A percentile compares a stretch with the other conserved stretches of the same genome.
Evolutionary conservation across 2,888 invertebrate species (phyloP).

Genomic region (Eupithecia centaureata): DNA sequence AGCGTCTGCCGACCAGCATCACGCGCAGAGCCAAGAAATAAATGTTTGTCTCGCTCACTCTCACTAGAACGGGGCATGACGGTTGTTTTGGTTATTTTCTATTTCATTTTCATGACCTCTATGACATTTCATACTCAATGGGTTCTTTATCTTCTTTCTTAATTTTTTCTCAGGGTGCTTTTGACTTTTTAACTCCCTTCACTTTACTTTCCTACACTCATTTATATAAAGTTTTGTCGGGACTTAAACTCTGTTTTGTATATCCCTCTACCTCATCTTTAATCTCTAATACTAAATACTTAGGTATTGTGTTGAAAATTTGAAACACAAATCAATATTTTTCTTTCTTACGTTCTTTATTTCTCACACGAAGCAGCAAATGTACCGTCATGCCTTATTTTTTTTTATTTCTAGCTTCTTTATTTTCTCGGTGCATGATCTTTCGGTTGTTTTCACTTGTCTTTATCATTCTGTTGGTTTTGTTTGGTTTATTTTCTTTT

Average conservation of each 20-base stretch:
- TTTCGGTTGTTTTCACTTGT: constrained; percentile 20
- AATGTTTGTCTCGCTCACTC: constrained; percentile 69
- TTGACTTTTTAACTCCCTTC: not conserved
- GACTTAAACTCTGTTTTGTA: not conserved
- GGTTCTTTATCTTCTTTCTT: not conserved
- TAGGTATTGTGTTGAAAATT: too few relatives aligned
- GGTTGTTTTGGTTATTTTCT: constrained; percentile 8
- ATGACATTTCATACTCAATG: not conserved
- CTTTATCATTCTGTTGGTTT: constrained; percentile 18
- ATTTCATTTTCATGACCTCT: not conserved
- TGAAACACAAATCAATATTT: too few relatives aligned
- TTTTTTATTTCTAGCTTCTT: constrained; percentile 28
- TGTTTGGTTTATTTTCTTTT: constrained; percentile 17
- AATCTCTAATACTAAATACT: not conserved
- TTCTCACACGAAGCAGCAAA: too few relatives aligned
- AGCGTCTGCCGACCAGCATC: constrained; percentile 75
- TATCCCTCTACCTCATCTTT: not conserved
- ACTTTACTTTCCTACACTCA: not conserved
- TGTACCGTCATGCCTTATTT: constrained; percentile 14
- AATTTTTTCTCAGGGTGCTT: not conserved
- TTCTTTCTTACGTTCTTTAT: too few relatives aligned
- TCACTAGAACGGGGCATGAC: constrained; percentile 23
- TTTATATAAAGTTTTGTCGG: not conserved
- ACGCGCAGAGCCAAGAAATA: constrained; percentile 81
- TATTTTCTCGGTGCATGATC: constrained; percentile 29